Base-by-base conservation (phyloP, 2,797 vertebrate genomes). In the Poecilia picta region DNA sequence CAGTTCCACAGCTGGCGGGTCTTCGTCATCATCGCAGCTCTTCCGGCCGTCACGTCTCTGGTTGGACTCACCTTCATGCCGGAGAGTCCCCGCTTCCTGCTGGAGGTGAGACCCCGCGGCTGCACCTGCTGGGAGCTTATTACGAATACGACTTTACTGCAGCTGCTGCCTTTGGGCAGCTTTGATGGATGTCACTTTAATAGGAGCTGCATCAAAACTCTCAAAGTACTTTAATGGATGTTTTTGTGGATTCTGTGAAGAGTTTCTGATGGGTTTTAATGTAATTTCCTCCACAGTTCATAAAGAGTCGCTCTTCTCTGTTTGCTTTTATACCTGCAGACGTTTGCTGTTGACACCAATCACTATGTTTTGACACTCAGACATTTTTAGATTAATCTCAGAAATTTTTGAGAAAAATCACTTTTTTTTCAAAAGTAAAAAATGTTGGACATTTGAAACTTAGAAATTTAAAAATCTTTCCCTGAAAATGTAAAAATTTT, bases 1-100 rank as follows among this genome's bases (percentile, higher is more conserved):
- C 98, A 99, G 92, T 98, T 98, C 94, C 98, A 99, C 94, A 98
- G 97, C 91, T 99, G 98, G 98, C 94, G 98, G 55, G 96, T 99
- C 70, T 99, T 98, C 74, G 96, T 99, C 39, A 91, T 99, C 1
- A 92, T 98, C 45, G 98, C 98, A 0, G 96, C 95, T 28, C 94
- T 99, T 84, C 98, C 98, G 20, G 97, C 97, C n/a, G 93, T 98
- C 0, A 86, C 96, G 39, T 97, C 98, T 83, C 92, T 99, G 87
- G 90, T 97, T 76, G 97, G 97, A 0, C 94, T 99, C 79, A 96
- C 95, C 78, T 98, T 99, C 94, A 98, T 99, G 98, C 98, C 98
- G 0, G 98, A 99, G 91, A 99, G 98, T 88, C 98, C 98, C 0
- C 96, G 98, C 0, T 99, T 99, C 91, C 95, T 99, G 81, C 94